These are phyloP conservation scores for Cephalotes varians DNA, from an alignment of 2,888 invertebrate genomes.

Conservation along the genomic window DNA sequence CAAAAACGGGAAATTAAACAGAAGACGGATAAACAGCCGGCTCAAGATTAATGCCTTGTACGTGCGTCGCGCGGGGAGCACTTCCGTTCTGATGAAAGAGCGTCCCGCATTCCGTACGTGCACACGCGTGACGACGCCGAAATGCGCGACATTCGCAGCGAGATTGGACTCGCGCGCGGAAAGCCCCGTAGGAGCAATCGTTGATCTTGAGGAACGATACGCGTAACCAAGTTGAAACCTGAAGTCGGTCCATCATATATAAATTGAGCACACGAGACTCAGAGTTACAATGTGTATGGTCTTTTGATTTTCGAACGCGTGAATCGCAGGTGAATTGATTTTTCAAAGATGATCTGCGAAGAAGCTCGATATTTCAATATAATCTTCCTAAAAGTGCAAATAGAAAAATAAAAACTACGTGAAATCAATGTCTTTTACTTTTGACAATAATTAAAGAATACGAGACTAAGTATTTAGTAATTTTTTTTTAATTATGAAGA, in stretches of 20 bases:
- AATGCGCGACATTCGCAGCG: background rate
- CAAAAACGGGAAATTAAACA: constrained; percentile 83
- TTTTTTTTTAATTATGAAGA: too few relatives aligned
- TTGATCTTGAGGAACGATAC: background rate
- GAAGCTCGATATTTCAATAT: background rate
- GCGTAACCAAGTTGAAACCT: background rate
- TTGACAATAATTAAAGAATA: background rate
- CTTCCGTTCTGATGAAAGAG: constrained; percentile 55
- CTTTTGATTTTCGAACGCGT: background rate
- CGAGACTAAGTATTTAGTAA: background rate
- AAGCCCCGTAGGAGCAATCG: background rate
- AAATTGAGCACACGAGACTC: background rate
- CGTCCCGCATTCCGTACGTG: constrained; percentile 31
- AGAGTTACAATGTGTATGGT: background rate
- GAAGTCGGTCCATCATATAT: background rate
- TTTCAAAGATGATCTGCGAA: background rate
- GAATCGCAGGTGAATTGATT: background rate
- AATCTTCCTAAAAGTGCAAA: background rate
- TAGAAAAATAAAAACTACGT: background rate
- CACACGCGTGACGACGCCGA: constrained; percentile 18
- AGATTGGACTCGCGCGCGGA: constrained; percentile 42
- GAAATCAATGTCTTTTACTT: background rate
- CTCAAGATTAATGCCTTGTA: constrained; percentile 80
- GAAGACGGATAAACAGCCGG: constrained; percentile 82
- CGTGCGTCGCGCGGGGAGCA: constrained; percentile 59